Evolutionary conservation across 2,888 invertebrate species (phyloP), one percentile per base, ranked within the genome.

Genomic region (Plebejus anna): DNA sequence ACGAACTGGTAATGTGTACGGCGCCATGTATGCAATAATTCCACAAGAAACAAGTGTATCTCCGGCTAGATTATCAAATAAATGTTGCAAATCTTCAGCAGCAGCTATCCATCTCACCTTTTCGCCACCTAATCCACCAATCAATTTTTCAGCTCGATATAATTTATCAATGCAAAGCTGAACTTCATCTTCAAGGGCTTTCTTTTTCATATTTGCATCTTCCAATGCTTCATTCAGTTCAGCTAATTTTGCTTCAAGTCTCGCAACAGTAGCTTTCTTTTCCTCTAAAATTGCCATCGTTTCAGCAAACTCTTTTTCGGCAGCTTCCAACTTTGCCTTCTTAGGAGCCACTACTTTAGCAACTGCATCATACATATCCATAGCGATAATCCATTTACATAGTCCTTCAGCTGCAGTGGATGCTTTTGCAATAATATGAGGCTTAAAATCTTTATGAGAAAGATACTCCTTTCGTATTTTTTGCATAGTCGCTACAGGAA

Each of bases 321-420:
- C 98, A 76, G 95, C 95, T 79, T 95, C 95, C 77, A 98, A 90
- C 87, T 97, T 97, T 9, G 96, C 96, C 86, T 97, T 97, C 89
- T 98, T 98, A 0, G 98, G 98, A 11, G 97, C 97, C 11, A 97
- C 97, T 71, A 96, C 95, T 90, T 97, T 97, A 73, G 97, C 96
- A 2, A 97, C 97, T 73, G 95, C 95, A 85, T 98, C 98, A 85
- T 98, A 98, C 90, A 97, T 96, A 84, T 98, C 97, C 96, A 98
- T 97, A 0, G 98, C 98, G 80, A 97, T 95, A 75, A 98, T 97
- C 98, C 98, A 98, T 86, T 97, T 97, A 87, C 98, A 98, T 66
- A 98, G 92, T 76, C 98, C 98, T 92, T 99, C 98, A 36, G 98
- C 99, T 3, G 99, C 99, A 80, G 97, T 96, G 0, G 98, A 99